Evolutionary conservation across 2,888 invertebrate genomes (phyloP), one percentile per base, ranked within the genome.

Genomic region (Gisinianus flammeolus): DNA sequence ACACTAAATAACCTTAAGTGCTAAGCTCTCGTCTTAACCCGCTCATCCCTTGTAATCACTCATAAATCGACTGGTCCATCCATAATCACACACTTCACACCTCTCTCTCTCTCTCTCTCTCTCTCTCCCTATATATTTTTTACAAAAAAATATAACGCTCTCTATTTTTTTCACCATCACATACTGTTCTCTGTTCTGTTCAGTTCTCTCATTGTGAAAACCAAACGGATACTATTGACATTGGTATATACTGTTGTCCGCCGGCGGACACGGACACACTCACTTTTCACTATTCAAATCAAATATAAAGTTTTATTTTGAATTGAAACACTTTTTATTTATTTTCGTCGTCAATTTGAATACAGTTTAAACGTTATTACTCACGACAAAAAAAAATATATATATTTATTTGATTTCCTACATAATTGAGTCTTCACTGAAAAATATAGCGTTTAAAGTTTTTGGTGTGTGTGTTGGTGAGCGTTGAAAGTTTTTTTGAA

Each of bases 11-110:
- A 73, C 58, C 71, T 79, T 80, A 80, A 81, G 79, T 77, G 70
- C 68, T 76, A 76, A 66, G 64, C 77, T 68, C 64, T 64, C 58
- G 71, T 72, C 72, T 75, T 79, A 79, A 79, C 79, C 79, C 77
- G 75, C 78, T 81, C 79, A 81, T 81, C 81, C 80, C 81, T 74
- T 80, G 79, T 81, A 81, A 81, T 79, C 81, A 79, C 78, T 80
- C 81, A 81, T 80, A 81, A 80, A 81, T 81, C 78, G 79, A 81
- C 81, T 79, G 75, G 68, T 70, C 58, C 71, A 58, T 69, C 64
- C 68, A 68, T 68, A 68, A 44, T 68, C 68, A 44, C 44, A 35
- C 44, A 68, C 68, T 68, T 68, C 44, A 67, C 72, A 72, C 72
- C 67, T 78, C 66, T 31, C 28, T 35, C 56, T 35, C n/a, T 35